Evolutionary conservation across 2,113 vertebrate genomes (phyloP), one percentile per base, ranked within the genome.

Genomic region (Syngnathus floridae): DNA sequence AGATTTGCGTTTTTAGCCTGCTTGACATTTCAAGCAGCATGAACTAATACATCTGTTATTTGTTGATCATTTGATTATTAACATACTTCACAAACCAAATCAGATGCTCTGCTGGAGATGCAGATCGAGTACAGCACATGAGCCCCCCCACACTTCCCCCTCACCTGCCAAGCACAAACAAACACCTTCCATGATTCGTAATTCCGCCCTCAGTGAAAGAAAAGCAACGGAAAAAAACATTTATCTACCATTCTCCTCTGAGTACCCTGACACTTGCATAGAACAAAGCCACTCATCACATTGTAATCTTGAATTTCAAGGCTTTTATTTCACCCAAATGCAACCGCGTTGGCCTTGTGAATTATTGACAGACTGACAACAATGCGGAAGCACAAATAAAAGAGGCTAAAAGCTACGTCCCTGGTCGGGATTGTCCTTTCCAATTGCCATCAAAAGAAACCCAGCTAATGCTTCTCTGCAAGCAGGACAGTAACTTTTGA

Each of bases 61-160:
- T 91, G 88, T 91, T 88, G 89, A 91, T 92, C 87, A 92, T 92
- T 92, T 89, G 90, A 91, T 92, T 92, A 92, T 92, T 92, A 92
- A 90, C 88, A 90, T 89, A 92, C 90, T 92, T 91, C 90, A 91
- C 89, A 91, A 91, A 90, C 86, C 87, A 86, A 91, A 90, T 91
- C 90, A 90, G 90, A 87, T 73, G 85, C 84, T 85, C 88, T 86
- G 88, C 85, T 90, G 89, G 89, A 91, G 87, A 90, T 80, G 69
- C 79, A 82, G 80, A 85, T 65, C 70, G 77, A 81, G 76, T 75
- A 86, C 76, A 81, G 75, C 76, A 84, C 84, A 84, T 76, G 71
- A 14, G 81, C 70, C 40, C 1, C 40, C 40, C 11, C 9, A 70
- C 75, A 54, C 19, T 10, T 19, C 12, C n/a, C n/a, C 11, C 64